These are phyloP conservation scores for Globodera rostochiensis DNA, from an alignment of 1,140 invertebrate genomes.

Conservation along the genomic window DNA sequence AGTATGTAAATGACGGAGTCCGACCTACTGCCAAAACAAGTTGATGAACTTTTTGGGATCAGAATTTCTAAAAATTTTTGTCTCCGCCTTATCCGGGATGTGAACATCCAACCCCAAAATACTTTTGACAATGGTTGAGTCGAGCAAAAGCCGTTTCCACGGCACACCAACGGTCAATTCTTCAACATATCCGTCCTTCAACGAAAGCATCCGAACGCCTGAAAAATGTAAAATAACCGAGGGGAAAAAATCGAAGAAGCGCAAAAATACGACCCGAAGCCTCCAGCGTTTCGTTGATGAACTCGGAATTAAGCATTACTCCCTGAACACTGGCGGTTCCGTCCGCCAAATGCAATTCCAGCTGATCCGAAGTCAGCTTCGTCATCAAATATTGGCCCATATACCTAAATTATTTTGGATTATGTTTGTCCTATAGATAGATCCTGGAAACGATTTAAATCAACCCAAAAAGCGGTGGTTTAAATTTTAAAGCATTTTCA, in stretches of 20 bases:
- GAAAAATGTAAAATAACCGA: not conserved
- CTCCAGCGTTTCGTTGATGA: slow-evolving; percentile 31
- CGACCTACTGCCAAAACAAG: too few relatives aligned
- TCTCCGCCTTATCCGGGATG: too few relatives aligned
- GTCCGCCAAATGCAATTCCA: slow-evolving; percentile 43
- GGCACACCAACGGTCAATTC: slow-evolving; percentile 42
- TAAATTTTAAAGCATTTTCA: not conserved
- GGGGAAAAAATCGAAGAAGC: not conserved
- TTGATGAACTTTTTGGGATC: too few relatives aligned
- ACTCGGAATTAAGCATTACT: slow-evolving; percentile 45
- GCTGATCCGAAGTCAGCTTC: slow-evolving; percentile 42
- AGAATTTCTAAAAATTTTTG: too few relatives aligned
- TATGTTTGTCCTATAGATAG: too few relatives aligned
- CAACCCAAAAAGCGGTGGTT: not conserved
- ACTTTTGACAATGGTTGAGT: slow-evolving; percentile 46
- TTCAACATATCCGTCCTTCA: slow-evolving; percentile 45
- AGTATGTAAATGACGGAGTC: too few relatives aligned
- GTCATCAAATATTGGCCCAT: slow-evolving; percentile 55
- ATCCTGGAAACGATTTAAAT: too few relatives aligned
- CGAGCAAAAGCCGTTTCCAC: slow-evolving; percentile 40
- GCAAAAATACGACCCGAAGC: slow-evolving; percentile 11
- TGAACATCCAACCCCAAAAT: not conserved
- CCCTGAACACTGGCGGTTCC: slow-evolving; percentile 44
- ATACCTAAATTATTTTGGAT: slow-evolving; percentile 31
- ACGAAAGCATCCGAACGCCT: slow-evolving; percentile 24